Evolutionary conservation across 2,888 invertebrate species (phyloP).

Genomic region (Drosophila crucigera): DNA sequence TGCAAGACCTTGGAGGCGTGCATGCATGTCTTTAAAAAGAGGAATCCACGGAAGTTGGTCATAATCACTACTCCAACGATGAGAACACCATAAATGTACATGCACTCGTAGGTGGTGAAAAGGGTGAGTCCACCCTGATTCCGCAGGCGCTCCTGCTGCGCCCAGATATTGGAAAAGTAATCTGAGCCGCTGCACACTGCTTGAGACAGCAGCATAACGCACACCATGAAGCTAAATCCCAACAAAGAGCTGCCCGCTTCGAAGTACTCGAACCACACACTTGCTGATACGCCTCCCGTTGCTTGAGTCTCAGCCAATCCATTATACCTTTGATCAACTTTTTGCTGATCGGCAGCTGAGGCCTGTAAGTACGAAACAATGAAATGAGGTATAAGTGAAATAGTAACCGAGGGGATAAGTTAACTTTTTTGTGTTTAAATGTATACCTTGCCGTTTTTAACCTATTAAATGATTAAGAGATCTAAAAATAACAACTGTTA

Average conservation of each 20-base stretch:
- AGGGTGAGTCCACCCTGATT: constrained; percentile 74
- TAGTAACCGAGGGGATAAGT: not conserved
- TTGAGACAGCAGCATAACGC: constrained; percentile 87
- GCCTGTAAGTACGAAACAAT: constrained; percentile 27
- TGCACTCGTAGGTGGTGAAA: constrained; percentile 82
- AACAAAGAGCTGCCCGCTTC: constrained; percentile 86
- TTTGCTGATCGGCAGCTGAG: constrained; percentile 63
- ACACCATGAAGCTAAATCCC: constrained; percentile 85
- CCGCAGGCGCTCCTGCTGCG: constrained; percentile 84
- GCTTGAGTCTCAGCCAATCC: constrained; percentile 83
- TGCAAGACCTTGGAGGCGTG: constrained; percentile 91
- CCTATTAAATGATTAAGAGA: not conserved
- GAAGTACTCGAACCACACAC: constrained; percentile 86
- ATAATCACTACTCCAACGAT: constrained; percentile 84
- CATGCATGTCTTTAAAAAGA: constrained; percentile 91
- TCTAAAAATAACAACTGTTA: not conserved
- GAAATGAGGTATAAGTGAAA: not conserved
- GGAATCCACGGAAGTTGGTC: constrained; percentile 88
- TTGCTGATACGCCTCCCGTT: constrained; percentile 83
- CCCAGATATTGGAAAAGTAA: constrained; percentile 88
- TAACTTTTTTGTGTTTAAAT: not conserved
- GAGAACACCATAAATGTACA: constrained; percentile 84
- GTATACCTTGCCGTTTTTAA: not conserved
- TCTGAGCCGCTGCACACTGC: constrained; percentile 87
- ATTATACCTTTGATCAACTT: constrained; percentile 59